A percentile compares a stretch with the other conserved stretches of the same genome.
These are phyloP conservation scores for Pluvialis apricaria DNA, from an alignment of 2,113 vertebrate genomes.

Conservation along the genomic window DNA sequence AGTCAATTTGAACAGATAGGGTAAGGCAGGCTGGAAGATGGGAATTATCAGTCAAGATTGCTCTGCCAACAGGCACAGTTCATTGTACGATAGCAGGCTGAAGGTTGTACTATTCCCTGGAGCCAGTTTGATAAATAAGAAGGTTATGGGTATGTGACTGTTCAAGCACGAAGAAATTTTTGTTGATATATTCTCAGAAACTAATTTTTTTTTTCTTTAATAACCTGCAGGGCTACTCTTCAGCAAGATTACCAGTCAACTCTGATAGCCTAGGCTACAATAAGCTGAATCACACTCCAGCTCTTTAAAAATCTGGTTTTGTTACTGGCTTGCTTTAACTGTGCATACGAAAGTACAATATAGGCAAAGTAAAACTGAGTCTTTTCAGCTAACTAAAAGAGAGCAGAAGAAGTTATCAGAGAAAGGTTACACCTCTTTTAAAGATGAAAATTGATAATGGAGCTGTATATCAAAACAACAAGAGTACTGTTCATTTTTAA, in stretches of 20 bases:
- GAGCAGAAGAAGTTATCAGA: conserved; percentile 56
- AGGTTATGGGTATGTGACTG: conserved; percentile 23
- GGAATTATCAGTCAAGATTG: conserved; percentile 43
- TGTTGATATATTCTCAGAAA: conserved; percentile 59
- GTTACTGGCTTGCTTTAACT: conserved; percentile 38
- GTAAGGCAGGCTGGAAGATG: background rate
- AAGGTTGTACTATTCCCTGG: conserved; percentile 35
- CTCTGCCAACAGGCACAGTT: conserved; percentile 13
- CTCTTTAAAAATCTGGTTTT: conserved; percentile 21
- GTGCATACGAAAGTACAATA: conserved; percentile 40
- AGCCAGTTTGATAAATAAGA: conserved; percentile 55
- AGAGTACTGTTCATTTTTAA: conserved; percentile 68
- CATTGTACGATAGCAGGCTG: background rate
- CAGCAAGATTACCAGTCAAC: background rate
- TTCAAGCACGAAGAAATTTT: conserved; percentile 55
- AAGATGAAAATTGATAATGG: conserved; percentile 68
- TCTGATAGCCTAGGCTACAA: conserved; percentile 14
- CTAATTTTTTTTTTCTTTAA: conserved; percentile 33
- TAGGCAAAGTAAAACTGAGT: conserved; percentile 58
- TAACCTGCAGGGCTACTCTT: conserved; percentile 33
- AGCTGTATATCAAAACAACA: conserved; percentile 70
- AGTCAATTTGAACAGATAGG: conserved; percentile 4
- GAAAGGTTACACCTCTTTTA: conserved; percentile 70
- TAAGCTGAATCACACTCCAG: conserved; percentile 22
- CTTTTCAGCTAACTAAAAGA: conserved; percentile 63